Evolutionary conservation across 2,113 vertebrate species (phyloP), one percentile per base, ranked within the genome.

Genomic region (Pseudorectes ferrugineus): DNA sequence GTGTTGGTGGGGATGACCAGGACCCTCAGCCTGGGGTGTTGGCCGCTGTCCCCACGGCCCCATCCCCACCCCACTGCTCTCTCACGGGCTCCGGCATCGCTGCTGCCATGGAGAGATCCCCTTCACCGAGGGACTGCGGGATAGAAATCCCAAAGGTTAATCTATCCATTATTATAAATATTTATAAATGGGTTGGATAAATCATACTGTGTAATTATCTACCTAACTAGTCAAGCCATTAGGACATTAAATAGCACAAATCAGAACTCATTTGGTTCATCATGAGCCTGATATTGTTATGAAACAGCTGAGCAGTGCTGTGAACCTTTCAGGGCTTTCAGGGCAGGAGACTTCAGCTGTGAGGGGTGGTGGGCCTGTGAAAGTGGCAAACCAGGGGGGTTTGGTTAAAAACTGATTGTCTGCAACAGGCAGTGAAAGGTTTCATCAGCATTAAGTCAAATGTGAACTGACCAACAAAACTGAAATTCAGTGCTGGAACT

Each of bases 91-190:
- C 5, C 0, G 2, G 52, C 4, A 5, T 51, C 1, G 1, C 78
- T 0, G 23, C 80, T 8, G 57, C 49, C 3, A 22, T 45, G 92
- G 88, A 88, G 89, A 9, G 73, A 89, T 95, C 88, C 87, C 42
- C 82, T 83, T 36, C 89, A 52, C 94, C 28, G 6, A 90, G 84
- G 95, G 88, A 42, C 48, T 93, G 92, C 61, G 11, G 26, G 96
- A 72, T 85, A 96, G 95, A 96, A 97, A 96, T 97, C 95, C 95
- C 96, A 96, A 97, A 97, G 96, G 97, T 97, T 97, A 97, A 97
- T 97, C 95, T 97, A 96, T 95, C 97, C 97, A 97, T 97, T 97
- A 97, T 97, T 97, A 97, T 97, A 97, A 97, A 97, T 97, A 97
- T 97, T 97, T 97, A 97, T 97, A 97, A 97, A 97, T 97, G 96